Evolutionary conservation across 2,113 vertebrate genomes (phyloP), one percentile per base, ranked within the genome.

Genomic region (Tor tambroides): DNA sequence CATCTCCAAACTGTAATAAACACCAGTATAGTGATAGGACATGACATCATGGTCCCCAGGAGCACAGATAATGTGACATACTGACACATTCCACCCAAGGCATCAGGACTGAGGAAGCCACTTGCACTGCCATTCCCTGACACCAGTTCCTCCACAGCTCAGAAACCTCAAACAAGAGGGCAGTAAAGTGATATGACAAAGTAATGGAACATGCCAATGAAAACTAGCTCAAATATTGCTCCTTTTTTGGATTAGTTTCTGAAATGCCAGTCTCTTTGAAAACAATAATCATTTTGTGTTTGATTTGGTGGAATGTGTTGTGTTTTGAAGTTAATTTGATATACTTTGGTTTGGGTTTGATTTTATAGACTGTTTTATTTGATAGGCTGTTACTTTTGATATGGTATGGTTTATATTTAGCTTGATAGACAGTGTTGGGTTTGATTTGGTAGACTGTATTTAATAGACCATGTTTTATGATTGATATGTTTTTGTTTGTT

Each of bases 31-130:
- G 67, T 21, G 56, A 74, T 80, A 75, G 76, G 46, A 32, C 63
- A 81, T 75, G 67, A 85, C 82, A 74, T 75, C 51, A 84, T 67
- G 6, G 65, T 87, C 61, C 41, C 28, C 23, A 26, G 77, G 59
- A 30, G 56, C 59, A 46, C 26, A 80, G 83, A 80, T 71, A 51
- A 80, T 28, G 80, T 46, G 71, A 74, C 80, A 79, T 56, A 30
- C n/a, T 84, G 56, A 21, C 17, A 65, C 9, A 67, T 21, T 28
- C 71, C 63, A 23, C 78, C 67, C 41, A 12, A 23, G 65, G 56
- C 82, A 74, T 46, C 32, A 0, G 5, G 79, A 72, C 59, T 26
- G 72, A 51, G 75, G 74, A 28, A 43, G 38, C 26, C 26, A 46
- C 74, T 72, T 71, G 38, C n/a, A 69, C 23, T 46, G 41, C 80